phyloP scores from a whole-genome alignment of 2,888 invertebrate genomes.

The Trypoxylon attenuatum region DNA sequence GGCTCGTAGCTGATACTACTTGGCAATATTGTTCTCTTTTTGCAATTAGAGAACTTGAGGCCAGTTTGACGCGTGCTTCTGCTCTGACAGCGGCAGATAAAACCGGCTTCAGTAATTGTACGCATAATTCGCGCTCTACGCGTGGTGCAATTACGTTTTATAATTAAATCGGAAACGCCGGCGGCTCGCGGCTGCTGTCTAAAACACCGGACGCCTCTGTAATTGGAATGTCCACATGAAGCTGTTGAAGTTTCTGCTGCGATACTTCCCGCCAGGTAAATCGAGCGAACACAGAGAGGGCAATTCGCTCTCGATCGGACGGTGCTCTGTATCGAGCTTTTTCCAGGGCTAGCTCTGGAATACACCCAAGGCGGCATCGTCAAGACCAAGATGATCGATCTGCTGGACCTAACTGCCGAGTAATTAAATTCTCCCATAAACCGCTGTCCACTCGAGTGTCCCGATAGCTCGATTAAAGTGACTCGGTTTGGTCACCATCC shows the following conservation, averaged over 20 bases:
- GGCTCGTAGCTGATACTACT: no score
- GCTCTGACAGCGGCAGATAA: conserved; percentile 29
- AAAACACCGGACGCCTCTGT: conserved; percentile 32
- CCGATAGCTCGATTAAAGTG: not conserved
- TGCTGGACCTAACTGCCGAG: conserved; percentile 80
- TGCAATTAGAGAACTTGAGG: conserved; percentile 4
- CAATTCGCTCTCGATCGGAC: conserved; percentile 1
- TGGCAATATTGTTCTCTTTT: conserved; percentile 18
- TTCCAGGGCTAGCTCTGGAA: conserved; percentile 79
- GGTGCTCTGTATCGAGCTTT: not conserved
- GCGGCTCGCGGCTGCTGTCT: conserved; percentile 17
- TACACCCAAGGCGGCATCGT: conserved; percentile 78
- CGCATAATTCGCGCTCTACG: conserved; percentile 13
- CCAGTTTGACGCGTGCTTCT: conserved; percentile 5
- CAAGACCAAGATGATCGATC: conserved; percentile 80
- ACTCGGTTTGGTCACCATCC: no score
- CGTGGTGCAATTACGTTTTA: conserved; percentile 38
- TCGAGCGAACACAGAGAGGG: conserved; percentile 1
- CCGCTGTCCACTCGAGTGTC: not conserved
- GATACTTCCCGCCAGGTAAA: conserved; percentile 84
- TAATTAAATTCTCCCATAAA: conserved; percentile 69
- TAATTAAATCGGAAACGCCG: conserved; percentile 41
- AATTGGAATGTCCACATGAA: conserved; percentile 76
- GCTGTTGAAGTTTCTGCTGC: conserved; percentile 81
- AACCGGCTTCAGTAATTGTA: conserved; percentile 13